A percentile compares a stretch with the other conserved stretches of the same genome.
Conservation (phyloP, 1,140 invertebrate genomes). For the Caerostris extrusa region DNA sequence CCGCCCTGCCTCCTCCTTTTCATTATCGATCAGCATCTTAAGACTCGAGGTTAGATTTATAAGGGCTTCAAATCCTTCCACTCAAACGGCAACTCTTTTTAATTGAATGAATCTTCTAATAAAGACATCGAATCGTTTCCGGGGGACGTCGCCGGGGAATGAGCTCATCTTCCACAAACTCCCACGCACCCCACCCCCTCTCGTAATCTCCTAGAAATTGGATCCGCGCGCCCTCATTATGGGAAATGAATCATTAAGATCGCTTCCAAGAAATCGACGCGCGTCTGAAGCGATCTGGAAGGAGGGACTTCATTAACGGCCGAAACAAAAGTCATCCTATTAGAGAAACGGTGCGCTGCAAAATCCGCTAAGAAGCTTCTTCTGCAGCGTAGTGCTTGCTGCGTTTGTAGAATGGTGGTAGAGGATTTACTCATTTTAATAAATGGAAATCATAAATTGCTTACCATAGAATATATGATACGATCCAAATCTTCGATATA, state of each 20-base stretch:
- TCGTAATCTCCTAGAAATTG: too few relatives aligned
- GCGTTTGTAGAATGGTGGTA: too few relatives aligned
- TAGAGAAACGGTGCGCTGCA: not conserved
- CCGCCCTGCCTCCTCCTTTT: not conserved
- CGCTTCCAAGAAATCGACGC: not conserved
- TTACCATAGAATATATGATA: too few relatives aligned
- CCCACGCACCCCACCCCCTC: too few relatives aligned
- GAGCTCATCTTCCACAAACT: not conserved
- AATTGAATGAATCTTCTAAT: not conserved
- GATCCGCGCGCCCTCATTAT: not conserved
- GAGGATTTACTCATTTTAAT: too few relatives aligned
- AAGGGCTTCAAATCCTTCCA: not conserved
- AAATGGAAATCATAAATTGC: too few relatives aligned
- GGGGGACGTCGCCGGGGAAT: not conserved
- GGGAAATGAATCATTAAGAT: not conserved
- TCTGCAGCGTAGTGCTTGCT: too few relatives aligned
- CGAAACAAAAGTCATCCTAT: slow-evolving; percentile 23
- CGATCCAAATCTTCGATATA: too few relatives aligned
- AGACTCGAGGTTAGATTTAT: not conserved
- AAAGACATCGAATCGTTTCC: not conserved
- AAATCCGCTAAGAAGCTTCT: not conserved
- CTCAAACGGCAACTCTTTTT: not conserved
- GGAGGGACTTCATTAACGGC: not conserved
- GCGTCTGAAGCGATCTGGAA: not conserved
- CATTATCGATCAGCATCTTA: not conserved